Evolutionary conservation across 2,888 invertebrate genomes (phyloP).

Genomic region (Ectemnius continuus): DNA sequence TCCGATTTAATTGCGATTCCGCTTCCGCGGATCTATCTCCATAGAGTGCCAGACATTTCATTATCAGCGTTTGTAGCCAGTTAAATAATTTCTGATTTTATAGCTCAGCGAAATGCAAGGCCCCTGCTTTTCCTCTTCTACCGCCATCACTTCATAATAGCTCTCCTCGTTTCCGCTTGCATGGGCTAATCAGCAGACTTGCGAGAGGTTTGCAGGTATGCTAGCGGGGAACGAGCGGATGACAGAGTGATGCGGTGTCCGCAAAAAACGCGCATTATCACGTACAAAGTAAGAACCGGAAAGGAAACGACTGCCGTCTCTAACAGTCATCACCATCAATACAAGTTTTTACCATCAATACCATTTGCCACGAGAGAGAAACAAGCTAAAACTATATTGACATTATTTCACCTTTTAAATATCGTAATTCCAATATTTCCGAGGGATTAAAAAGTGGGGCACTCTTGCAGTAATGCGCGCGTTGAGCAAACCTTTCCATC

Average conservation of each 20-base stretch:
- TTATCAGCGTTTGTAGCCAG: background rate
- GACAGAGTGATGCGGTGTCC: background rate
- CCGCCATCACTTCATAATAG: background rate
- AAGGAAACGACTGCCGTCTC: background rate
- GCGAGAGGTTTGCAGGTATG: too few relatives aligned
- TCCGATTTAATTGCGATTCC: constrained; percentile 15
- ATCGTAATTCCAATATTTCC: too few relatives aligned
- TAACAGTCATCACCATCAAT: too few relatives aligned
- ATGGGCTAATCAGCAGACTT: too few relatives aligned
- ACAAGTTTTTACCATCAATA: too few relatives aligned
- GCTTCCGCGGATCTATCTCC: background rate
- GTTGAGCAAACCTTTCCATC: too few relatives aligned
- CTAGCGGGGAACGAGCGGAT: background rate
- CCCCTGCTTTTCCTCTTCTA: background rate
- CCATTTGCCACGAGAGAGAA: too few relatives aligned
- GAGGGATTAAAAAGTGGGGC: too few relatives aligned
- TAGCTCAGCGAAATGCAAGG: background rate
- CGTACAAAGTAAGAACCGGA: background rate
- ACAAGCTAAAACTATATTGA: too few relatives aligned
- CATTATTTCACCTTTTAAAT: too few relatives aligned
- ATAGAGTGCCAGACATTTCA: background rate
- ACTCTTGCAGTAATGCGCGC: too few relatives aligned
- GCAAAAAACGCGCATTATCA: background rate
- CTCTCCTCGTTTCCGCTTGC: background rate
- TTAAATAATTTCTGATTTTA: constrained; percentile 10